Percentiles rank a stretch among this genome's conserved stretches.
Conservation (phyloP, 1,140 invertebrate species). For the Metopolophium dirhodum region DNA sequence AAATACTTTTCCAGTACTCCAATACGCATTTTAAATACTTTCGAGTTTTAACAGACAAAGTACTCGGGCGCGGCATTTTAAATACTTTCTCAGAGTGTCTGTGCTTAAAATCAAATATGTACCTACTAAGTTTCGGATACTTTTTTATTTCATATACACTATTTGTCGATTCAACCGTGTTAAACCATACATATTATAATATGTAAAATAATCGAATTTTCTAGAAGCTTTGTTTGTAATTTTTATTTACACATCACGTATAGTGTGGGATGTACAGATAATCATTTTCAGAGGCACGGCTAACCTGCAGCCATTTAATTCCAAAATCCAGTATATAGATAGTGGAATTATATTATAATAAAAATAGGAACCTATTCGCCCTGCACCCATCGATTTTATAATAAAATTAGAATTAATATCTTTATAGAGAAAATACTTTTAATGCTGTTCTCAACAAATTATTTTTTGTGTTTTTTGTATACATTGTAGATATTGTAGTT, state of each 20-base stretch:
- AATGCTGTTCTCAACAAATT: too few relatives aligned
- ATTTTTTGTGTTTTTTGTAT: too few relatives aligned
- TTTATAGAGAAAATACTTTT: background rate
- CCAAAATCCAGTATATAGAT: background rate
- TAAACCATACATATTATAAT: background rate
- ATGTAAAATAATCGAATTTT: background rate
- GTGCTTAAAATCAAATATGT: background rate
- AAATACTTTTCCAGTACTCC: background rate
- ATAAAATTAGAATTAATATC: too few relatives aligned
- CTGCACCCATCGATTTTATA: background rate
- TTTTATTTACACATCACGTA: background rate
- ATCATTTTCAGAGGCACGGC: background rate
- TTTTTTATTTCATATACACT: background rate
- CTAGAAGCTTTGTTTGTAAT: too few relatives aligned
- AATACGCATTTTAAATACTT: constrained; percentile 13
- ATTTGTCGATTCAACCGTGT: background rate
- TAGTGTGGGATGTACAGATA: background rate
- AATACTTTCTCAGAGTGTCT: background rate
- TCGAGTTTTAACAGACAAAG: background rate
- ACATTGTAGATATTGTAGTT: too few relatives aligned
- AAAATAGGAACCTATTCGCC: background rate
- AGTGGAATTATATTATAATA: background rate
- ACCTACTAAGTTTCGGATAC: background rate
- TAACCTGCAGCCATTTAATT: background rate
- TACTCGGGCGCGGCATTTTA: background rate